A percentile compares a stretch with the other conserved stretches of the same genome.
These are phyloP conservation scores for Pangasius macronema DNA, from an alignment of 2,797 vertebrate species.

Conservation along the genomic window DNA sequence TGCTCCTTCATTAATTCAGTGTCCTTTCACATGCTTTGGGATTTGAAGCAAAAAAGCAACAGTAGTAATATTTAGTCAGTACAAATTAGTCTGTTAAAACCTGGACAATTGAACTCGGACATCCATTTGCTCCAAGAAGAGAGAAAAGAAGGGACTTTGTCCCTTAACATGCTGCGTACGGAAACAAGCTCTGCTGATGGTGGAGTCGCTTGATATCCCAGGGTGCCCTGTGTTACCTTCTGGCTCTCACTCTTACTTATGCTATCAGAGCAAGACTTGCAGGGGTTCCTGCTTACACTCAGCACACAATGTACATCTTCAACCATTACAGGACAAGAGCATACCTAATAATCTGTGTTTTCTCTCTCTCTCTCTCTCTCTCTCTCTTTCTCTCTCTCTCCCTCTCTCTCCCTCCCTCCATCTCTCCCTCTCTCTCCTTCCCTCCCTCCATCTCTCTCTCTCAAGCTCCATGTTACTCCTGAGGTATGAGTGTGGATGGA, in stretches of 20 bases:
- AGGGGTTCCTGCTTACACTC: not conserved
- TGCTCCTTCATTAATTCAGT: constrained; percentile 54
- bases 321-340: not conserved
- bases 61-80: not conserved
- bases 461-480: not conserved
- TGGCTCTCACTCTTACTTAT: not conserved
- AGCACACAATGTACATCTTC: not conserved
- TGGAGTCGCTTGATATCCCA: not conserved
- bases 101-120: not conserved
- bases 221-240: not conserved
- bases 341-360: not conserved
- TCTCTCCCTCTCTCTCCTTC: not conserved
- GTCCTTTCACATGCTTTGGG: constrained; percentile 61
- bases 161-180: not conserved
- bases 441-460: too few species aligned
- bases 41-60: constrained; percentile 36
- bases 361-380: not conserved
- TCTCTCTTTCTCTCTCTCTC: too few species aligned
- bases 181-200: not conserved
- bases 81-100: constrained; percentile 54
- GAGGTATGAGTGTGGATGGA: not conserved
- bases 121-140: not conserved
- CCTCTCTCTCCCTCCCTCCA: not conserved
- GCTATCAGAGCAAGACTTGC: not conserved
- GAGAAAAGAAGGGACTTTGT: not conserved